Evolutionary conservation across 1,140 invertebrate genomes (phyloP).

Genomic region (Paraescarpia echinospica): DNA sequence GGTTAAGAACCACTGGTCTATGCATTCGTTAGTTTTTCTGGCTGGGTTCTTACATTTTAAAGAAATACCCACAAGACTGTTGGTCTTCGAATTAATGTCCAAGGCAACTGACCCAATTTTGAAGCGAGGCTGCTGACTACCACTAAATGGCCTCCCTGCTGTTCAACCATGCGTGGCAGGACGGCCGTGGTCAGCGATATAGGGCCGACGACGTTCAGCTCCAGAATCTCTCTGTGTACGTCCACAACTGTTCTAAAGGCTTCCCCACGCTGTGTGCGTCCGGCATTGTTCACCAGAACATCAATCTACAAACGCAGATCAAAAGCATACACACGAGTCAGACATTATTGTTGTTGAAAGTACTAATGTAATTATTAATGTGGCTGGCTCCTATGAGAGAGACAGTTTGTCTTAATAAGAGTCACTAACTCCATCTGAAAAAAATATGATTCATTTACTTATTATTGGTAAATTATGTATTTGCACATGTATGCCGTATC

Average conservation of each 20-base stretch:
- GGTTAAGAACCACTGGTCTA: too few relatives aligned
- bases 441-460: too few relatives aligned
- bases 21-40: too few relatives aligned
- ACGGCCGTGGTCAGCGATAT: slow-evolving; percentile 72
- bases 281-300: slow-evolving; percentile 81
- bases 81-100: not conserved
- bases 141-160: slow-evolving; percentile 69
- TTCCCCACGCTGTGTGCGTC: slow-evolving; percentile 74
- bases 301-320: slow-evolving; percentile 62
- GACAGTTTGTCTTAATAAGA: too few relatives aligned
- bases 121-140: slow-evolving; percentile 76
- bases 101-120: slow-evolving; percentile 56
- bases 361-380: too few relatives aligned
- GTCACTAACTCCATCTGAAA: too few relatives aligned
- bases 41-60: not conserved
- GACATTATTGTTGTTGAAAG: too few relatives aligned
- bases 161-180: slow-evolving; percentile 68
- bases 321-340: not conserved
- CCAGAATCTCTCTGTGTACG: slow-evolving; percentile 78
- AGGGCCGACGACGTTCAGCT: slow-evolving; percentile 79
- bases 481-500: too few relatives aligned
- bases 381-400: too few relatives aligned
- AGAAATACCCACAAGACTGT: not conserved
- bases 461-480: too few relatives aligned
- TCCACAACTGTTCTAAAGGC: slow-evolving; percentile 76